Evolutionary conservation across 2,888 invertebrate species (phyloP), one percentile per base, ranked within the genome.

Genomic region (Parapristionchus giblindavisi): DNA sequence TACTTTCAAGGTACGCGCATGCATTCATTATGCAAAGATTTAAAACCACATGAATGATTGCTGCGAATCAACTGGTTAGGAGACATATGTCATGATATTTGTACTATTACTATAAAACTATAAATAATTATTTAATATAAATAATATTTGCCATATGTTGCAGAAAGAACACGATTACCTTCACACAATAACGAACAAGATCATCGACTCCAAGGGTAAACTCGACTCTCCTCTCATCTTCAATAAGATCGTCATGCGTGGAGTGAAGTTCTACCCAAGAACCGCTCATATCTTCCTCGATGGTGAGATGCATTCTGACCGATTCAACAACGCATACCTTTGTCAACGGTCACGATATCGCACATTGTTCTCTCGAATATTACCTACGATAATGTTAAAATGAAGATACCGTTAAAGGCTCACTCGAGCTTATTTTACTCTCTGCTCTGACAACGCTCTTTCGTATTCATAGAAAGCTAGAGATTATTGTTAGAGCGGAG

Each of bases 171-270:
- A 81, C 66, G 85, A 86, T 60, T 81, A 81, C 71, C 77, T 85
- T 56, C 85, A 86, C 78, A 84, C 87, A n/a, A 85, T 87, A 65
- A 84, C 83, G 5, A 85, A 84, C 60, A 87, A 85, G 72, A 84
- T 83, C 60, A 77, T 87, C 61, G 85, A 87, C 74, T 77, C 78
- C 43, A 86, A 82, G 66, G 88, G 88, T 43, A 85, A 75, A 52
- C 87, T 87, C 77, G 82, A 83, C 38, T 89, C 89, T 27, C 87
- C 87, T 74, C 88, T 89, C 40, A 89, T 89, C 88, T 83, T 90
- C 77, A 90, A 90, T 80, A 88, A 88, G 80, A 88, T 90, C 58
- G 83, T 89, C 29, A 85, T 90, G 32, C 83, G 89, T 48, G 90
- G 90, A 17, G 82, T 89, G 52, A 84, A 85, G 38, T 88, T 85